Conservation (phyloP, 2,113 vertebrate species). For the Peromyscus maniculatus region DNA sequence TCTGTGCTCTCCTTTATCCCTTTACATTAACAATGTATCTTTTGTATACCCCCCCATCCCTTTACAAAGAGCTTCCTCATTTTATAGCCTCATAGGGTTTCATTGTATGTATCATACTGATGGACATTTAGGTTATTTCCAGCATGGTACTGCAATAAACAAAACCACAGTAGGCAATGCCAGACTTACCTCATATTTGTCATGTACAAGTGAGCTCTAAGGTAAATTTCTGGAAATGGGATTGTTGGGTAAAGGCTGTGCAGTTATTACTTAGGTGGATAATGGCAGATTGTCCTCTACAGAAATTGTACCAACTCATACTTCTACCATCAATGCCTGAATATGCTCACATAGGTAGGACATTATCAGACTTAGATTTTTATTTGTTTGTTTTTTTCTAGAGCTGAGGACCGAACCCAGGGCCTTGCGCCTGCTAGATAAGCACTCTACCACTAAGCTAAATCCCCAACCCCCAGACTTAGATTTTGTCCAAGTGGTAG, state of each 20-base stretch:
- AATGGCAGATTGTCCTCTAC: background rate
- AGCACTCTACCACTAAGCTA: too few species aligned
- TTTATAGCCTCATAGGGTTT: background rate
- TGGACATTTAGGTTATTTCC: constrained; percentile 40
- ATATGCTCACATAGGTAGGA: background rate
- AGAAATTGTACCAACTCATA: background rate
- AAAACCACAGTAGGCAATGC: background rate
- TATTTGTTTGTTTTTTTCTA: too few species aligned
- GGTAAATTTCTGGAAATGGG: background rate
- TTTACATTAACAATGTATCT: constrained; percentile 48
- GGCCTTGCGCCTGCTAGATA: too few species aligned
- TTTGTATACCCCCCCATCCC: background rate
- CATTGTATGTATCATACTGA: background rate
- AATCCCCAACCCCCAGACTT: background rate
- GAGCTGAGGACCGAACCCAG: too few species aligned
- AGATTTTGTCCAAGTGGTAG: background rate
- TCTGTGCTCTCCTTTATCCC: background rate
- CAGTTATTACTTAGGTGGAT: constrained; percentile 8
- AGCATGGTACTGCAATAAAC: constrained; percentile 1
- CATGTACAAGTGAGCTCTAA: background rate
- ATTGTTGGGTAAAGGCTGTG: background rate
- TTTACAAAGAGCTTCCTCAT: constrained; percentile 43
- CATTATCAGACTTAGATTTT: background rate
- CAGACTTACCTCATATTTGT: background rate
- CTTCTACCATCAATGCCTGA: background rate